phyloP scores from a whole-genome alignment of 2,113 vertebrate genomes.

The Sceloporus tristichus region DNA sequence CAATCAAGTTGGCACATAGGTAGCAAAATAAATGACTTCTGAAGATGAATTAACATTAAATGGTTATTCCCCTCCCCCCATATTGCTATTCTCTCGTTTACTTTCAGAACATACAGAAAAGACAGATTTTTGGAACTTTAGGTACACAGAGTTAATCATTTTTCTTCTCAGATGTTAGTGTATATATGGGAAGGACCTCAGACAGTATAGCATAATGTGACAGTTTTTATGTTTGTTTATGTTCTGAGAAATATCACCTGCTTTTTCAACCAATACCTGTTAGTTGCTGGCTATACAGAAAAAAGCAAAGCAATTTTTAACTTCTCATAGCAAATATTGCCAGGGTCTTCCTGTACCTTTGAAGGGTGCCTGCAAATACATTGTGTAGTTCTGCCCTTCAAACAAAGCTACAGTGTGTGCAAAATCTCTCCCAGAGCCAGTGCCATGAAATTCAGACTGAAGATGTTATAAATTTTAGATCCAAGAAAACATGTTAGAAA shows the following conservation, averaged over 20 bases:
- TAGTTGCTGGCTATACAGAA: neutral
- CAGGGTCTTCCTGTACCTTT: rapidly evolving
- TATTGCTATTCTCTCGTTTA: neutral
- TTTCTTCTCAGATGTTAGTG: neutral
- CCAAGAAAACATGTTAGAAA: neutral
- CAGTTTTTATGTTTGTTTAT: neutral
- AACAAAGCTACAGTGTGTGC: neutral
- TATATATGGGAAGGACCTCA: neutral
- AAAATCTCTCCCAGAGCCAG: neutral
- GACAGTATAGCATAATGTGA: neutral
- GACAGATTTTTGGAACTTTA: neutral
- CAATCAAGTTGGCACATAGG: constrained; percentile 31
- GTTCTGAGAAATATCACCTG: neutral
- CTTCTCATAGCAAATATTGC: neutral
- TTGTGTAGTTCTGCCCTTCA: neutral
- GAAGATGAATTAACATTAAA: constrained; percentile 39
- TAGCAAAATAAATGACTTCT: constrained; percentile 59
- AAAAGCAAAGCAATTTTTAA: neutral
- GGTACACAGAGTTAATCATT: rapidly evolving
- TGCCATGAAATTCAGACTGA: neutral
- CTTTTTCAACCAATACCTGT: neutral
- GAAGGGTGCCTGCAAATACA: neutral
- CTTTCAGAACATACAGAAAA: constrained; percentile 30
- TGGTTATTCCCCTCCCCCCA: constrained; percentile 5
- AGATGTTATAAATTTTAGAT: rapidly evolving